phyloP scores from a whole-genome alignment of 1,140 invertebrate species.

The Battus philenor region DNA sequence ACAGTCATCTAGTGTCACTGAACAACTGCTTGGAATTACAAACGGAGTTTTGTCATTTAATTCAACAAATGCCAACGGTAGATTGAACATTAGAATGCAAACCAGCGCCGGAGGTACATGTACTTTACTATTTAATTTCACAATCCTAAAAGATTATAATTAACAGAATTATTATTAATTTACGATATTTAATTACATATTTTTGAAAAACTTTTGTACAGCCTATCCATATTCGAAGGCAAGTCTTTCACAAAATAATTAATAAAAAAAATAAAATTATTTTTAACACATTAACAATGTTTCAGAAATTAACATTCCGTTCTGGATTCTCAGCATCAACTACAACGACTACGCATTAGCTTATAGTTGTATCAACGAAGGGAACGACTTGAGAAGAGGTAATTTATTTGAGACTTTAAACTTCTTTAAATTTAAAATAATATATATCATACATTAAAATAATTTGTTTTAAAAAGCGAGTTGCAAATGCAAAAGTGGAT shows the following conservation, averaged over 20 bases:
- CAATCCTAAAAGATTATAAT: no score
- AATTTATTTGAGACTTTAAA: conserved; percentile 3
- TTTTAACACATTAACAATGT: neutral
- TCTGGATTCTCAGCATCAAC: conserved; percentile 47
- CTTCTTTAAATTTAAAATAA: no score
- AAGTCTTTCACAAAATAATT: no score
- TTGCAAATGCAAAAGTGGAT: no score
- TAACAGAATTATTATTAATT: no score
- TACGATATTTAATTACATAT: no score
- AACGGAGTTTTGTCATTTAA: conserved; percentile 25
- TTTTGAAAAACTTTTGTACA: no score
- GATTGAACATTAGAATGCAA: conserved; percentile 22
- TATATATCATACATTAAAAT: no score
- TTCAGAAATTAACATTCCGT: conserved; percentile 32
- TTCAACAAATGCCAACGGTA: conserved; percentile 30
- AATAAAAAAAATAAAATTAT: neutral
- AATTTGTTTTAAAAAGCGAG: no score
- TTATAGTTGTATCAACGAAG: conserved; percentile 43
- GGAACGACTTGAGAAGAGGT: conserved; percentile 31
- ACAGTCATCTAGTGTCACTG: conserved; percentile 27
- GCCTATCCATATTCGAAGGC: no score
- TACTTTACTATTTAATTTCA: neutral
- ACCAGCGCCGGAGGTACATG: neutral
- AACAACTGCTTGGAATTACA: conserved; percentile 22
- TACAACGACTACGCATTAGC: conserved; percentile 46